phyloP scores from a whole-genome alignment of 2,797 vertebrate genomes.

The Enteromius thamalakanensis region DNA sequence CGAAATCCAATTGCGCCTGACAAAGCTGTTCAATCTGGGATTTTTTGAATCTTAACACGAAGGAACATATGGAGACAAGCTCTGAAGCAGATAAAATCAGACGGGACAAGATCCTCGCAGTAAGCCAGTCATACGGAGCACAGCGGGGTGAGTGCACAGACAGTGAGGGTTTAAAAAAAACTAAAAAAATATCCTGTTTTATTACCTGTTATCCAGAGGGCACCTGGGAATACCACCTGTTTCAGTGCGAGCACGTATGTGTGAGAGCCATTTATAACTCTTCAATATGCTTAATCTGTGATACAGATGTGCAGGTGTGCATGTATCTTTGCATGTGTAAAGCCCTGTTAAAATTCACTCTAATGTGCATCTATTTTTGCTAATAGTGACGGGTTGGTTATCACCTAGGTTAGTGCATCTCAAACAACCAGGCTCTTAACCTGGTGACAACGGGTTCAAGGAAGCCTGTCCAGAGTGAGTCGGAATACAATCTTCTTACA shows the following conservation, averaged over 20 bases:
- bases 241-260: background rate
- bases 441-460: conserved; percentile 60
- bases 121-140: conserved; percentile 65
- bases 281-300: conserved; percentile 25
- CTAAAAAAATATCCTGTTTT: conserved; percentile 59
- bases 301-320: conserved; percentile 38
- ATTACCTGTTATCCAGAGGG: background rate
- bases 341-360: conserved; percentile 81
- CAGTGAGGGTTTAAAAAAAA: conserved; percentile 66
- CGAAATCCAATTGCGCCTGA: conserved; percentile 69
- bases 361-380: conserved; percentile 75
- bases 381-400: conserved; percentile 62
- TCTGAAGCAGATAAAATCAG: conserved; percentile 67
- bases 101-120: conserved; percentile 58
- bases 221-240: conserved; percentile 34
- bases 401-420: conserved; percentile 70
- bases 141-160: conserved; percentile 66
- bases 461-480: conserved; percentile 31
- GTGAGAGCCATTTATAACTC: conserved; percentile 37
- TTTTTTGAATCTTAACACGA: conserved; percentile 63
- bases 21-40: conserved; percentile 72
- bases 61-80: conserved; percentile 73
- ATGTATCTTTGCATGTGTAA: conserved; percentile 22
- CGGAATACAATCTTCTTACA: conserved; percentile 43
- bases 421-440: conserved; percentile 77